phyloP scores from a whole-genome alignment of 2,113 vertebrate genomes.

The Oceanodroma tethys region DNA sequence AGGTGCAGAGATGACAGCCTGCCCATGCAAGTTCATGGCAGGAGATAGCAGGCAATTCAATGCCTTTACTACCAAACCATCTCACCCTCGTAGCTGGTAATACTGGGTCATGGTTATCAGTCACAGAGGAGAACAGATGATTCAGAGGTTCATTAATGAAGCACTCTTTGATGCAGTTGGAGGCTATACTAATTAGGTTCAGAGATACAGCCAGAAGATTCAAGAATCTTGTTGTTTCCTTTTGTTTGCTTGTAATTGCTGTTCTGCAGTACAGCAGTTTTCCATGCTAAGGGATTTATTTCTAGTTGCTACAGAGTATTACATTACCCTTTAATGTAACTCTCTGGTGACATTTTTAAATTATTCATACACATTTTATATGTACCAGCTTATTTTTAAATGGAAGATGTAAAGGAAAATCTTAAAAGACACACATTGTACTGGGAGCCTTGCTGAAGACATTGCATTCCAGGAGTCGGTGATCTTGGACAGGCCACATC shows the following conservation, averaged over 20 bases:
- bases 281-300: neutral
- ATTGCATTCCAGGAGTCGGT: fast-evolving
- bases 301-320: neutral
- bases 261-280: conserved; percentile 16
- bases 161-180: neutral
- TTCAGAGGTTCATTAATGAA: conserved; percentile 56
- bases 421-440: neutral
- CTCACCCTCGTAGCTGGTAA: neutral
- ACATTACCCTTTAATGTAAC: conserved; percentile 21
- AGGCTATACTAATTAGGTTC: conserved; percentile 24
- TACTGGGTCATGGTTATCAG: conserved; percentile 51
- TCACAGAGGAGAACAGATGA: conserved; percentile 53
- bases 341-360: conserved; percentile 23
- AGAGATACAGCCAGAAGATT: neutral
- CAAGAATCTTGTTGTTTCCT: conserved; percentile 17
- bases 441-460: neutral
- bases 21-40: neutral
- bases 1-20: neutral
- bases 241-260: conserved; percentile 40
- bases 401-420: neutral
- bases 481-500: neutral
- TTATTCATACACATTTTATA: conserved; percentile 14
- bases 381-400: conserved; percentile 4
- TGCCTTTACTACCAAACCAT: neutral
- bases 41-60: neutral